phyloP scores from a whole-genome alignment of 2,113 vertebrate genomes.

The Spea bombifrons region DNA sequence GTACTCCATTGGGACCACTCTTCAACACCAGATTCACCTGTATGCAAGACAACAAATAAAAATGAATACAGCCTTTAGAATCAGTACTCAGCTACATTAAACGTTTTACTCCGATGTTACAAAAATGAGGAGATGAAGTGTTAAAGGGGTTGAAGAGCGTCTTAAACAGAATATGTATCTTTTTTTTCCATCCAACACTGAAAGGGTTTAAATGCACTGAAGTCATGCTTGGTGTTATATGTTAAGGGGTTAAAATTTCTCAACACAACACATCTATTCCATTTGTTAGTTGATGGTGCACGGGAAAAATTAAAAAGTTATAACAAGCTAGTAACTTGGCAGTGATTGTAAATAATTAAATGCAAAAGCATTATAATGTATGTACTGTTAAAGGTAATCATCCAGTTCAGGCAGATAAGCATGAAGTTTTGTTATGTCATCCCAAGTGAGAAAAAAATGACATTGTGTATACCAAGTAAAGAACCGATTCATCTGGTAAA shows the following conservation, averaged over 20 bases:
- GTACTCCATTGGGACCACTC: constrained; percentile 99
- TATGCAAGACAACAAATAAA: constrained; percentile 86
- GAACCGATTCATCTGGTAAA: too few relatives aligned
- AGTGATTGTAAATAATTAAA: too few relatives aligned
- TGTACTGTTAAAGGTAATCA: too few relatives aligned
- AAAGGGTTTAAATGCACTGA: constrained; percentile 1
- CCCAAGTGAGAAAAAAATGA: too few relatives aligned
- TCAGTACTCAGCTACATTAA: constrained; percentile 28
- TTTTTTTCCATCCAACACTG: constrained; percentile 16
- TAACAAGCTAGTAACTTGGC: too few relatives aligned
- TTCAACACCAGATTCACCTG: constrained; percentile 99
- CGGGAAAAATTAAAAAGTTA: too few relatives aligned
- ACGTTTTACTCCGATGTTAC: constrained; percentile 25
- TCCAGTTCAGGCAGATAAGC: too few relatives aligned
- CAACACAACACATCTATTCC: background rate
- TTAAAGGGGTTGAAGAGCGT: background rate
- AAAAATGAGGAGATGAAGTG: background rate
- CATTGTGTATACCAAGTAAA: too few relatives aligned
- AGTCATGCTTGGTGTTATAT: background rate
- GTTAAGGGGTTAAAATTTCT: too few relatives aligned
- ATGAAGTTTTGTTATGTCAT: too few relatives aligned
- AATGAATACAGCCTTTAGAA: constrained; percentile 66
- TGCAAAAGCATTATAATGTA: too few relatives aligned
- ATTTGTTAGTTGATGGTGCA: background rate
- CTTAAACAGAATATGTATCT: too few relatives aligned